These are phyloP conservation scores for Drosophila neoperkinsi DNA, from an alignment of 2,888 invertebrate genomes.

Conservation along the genomic window DNA sequence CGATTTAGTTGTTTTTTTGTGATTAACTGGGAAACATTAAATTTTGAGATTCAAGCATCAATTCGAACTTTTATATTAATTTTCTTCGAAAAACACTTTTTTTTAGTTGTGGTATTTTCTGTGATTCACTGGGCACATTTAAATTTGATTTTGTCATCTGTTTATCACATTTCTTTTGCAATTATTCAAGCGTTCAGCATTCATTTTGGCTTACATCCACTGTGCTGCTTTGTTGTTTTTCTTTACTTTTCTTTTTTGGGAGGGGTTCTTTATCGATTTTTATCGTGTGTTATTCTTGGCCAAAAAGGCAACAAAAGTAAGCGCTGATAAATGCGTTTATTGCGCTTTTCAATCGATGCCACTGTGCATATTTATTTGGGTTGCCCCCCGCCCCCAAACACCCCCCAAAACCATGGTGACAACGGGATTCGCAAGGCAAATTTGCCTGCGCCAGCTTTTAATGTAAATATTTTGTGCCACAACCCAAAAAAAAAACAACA, in stretches of 20 bases:
- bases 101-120: background rate
- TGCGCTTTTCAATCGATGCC: slow-evolving; percentile 65
- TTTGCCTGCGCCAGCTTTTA: slow-evolving; percentile 18
- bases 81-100: background rate
- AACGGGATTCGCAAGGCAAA: slow-evolving; percentile 5
- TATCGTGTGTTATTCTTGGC: slow-evolving; percentile 33
- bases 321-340: slow-evolving; percentile 73
- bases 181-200: background rate
- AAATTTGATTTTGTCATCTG: background rate
- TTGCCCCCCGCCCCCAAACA: slow-evolving; percentile 7
- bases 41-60: background rate
- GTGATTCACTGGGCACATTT: background rate
- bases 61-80: background rate
- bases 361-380: slow-evolving; percentile 50
- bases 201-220: background rate
- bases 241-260: background rate
- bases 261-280: slow-evolving; percentile 29
- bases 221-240: background rate
- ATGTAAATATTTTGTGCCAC: slow-evolving; percentile 6
- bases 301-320: slow-evolving; percentile 49
- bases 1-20: background rate
- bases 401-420: background rate
- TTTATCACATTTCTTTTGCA: background rate
- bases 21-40: background rate
- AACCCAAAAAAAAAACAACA: background rate